Evolutionary conservation across 92 coral and sea anemone genomes (phyloP), one percentile per base, ranked within the genome.

Genomic region (Epizoanthus rinbou): DNA sequence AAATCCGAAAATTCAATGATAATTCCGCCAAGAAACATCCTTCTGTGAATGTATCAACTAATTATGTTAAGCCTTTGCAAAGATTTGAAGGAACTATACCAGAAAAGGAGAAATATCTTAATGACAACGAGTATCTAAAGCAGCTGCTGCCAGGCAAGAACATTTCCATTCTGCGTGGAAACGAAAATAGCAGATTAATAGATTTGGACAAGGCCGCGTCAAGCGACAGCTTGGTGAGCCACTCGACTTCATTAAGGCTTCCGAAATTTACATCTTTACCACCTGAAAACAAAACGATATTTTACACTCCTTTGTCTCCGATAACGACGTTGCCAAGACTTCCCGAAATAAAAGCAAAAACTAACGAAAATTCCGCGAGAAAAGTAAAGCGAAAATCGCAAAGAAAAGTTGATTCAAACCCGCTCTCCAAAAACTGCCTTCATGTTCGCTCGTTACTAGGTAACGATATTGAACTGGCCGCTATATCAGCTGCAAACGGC

Each of bases 241-340:
- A 72, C 67, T 64, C 91, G 82, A 56, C 35, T 87, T 45, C 89
- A 74, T 87, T 93, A 17, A 85, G 89, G n/a, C 74, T 93, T 68
- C 98, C 98, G 6, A 91, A 85, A 85, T 79, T 93, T 71, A 92
- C 75, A 6, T 72, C 86, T 13, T 91, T 93, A 62, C 89, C 98
- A 8, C 85, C 93, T 60, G 91, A 85, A 82, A 93, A 89, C 82
- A 93, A 93, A 85, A 91, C 87, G 31, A 93, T 93, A 80, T 93
- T 93, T 72, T 93, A 93, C 64, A 93, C 98, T 58, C 45, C 84
- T 59, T 82, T 93, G 17, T 89, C 95, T 25, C 71, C 65, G 64
- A 82, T 89, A 75, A 88, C 91, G 9, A 75, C 98, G 6, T 57
- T 91, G 28, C 93, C 95, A 33, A 83, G 83, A 53, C 72, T 81